A percentile compares a stretch with the other conserved stretches of the same genome.
These are phyloP conservation scores for Melikaiella ostensackeni DNA, from an alignment of 2,888 invertebrate species.

Conservation along the genomic window DNA sequence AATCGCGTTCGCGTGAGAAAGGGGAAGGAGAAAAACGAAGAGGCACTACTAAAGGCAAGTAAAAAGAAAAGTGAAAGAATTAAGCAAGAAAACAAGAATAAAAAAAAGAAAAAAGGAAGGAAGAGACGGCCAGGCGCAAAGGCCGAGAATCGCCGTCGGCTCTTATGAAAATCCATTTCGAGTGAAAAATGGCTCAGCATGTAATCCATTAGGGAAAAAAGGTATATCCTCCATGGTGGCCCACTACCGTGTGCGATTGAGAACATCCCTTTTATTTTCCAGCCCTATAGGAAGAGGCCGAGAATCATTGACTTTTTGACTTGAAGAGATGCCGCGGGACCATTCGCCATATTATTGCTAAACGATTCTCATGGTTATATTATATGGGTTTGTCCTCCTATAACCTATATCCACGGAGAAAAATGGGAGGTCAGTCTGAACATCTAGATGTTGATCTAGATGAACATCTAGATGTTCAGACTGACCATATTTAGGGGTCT, in stretches of 20 bases:
- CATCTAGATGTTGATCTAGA: no score
- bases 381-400: not conserved
- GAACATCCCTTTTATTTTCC: constrained; percentile 35
- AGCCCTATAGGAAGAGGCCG: constrained; percentile 20
- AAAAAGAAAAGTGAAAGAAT: constrained; percentile 41
- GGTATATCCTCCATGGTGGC: constrained; percentile 34
- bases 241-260: constrained; percentile 28
- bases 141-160: constrained; percentile 32
- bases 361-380: constrained; percentile 18
- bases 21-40: constrained; percentile 41
- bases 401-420: constrained; percentile 23
- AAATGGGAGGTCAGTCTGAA: no score
- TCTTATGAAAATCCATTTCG: constrained; percentile 67
- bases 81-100: constrained; percentile 44
- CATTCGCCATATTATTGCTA: constrained; percentile 12
- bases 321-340: constrained; percentile 22
- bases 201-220: constrained; percentile 57
- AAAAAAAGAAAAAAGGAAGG: constrained; percentile 46
- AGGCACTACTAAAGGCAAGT: constrained; percentile 31
- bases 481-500: no score
- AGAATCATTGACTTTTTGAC: constrained; percentile 33
- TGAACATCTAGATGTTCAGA: no score
- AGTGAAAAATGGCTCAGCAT: constrained; percentile 67
- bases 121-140: constrained; percentile 42
- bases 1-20: constrained; percentile 42